These are phyloP conservation scores for Gymnothorax reevesii DNA, from an alignment of 2,797 vertebrate genomes.

Conservation along the genomic window DNA sequence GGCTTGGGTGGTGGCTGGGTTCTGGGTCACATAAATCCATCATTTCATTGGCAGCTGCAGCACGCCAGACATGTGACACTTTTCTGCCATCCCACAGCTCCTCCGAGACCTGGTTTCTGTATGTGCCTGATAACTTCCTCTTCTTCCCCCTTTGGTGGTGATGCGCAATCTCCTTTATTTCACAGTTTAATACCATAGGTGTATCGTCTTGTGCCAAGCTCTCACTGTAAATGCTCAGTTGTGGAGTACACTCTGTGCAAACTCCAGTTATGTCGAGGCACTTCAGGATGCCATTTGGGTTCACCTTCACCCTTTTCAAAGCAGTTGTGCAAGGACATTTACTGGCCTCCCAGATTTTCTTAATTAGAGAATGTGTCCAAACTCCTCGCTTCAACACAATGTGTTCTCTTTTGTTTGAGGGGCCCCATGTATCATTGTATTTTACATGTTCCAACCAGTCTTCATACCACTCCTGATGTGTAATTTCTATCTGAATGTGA, in stretches of 20 bases:
- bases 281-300: not conserved
- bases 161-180: not conserved
- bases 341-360: not conserved
- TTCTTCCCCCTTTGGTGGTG: not conserved
- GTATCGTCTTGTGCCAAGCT: not conserved
- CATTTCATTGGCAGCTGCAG: constrained; percentile 17
- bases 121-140: not conserved
- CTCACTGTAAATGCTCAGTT: not conserved
- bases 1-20: constrained; percentile 28
- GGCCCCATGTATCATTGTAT: not conserved
- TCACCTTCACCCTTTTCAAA: constrained; percentile 20
- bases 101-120: not conserved
- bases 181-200: not conserved
- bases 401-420: not conserved
- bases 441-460: not conserved
- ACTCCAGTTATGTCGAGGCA: not conserved
- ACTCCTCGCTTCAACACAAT: not conserved
- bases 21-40: constrained; percentile 36
- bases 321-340: not conserved
- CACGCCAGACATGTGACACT: constrained; percentile 17
- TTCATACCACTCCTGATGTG: not conserved
- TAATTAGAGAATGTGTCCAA: not conserved
- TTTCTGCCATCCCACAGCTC: constrained; percentile 25
- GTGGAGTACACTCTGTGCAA: constrained; percentile 17
- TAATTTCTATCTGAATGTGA: too few species aligned